Evolutionary conservation across 2,113 vertebrate genomes (phyloP).

Genomic region (Bostrychus sinensis): DNA sequence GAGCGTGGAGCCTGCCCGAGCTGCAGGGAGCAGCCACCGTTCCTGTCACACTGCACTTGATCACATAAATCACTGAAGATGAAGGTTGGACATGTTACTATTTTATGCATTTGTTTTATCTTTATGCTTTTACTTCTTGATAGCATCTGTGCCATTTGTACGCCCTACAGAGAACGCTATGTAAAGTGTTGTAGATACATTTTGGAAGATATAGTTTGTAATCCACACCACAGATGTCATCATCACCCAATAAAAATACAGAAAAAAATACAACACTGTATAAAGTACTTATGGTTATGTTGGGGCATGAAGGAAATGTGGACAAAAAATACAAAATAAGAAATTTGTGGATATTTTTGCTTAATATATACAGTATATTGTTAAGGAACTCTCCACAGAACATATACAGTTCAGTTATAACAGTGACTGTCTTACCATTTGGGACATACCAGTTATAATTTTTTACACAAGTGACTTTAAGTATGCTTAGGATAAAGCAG

Average conservation of each 20-base stretch:
- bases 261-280: too few relatives aligned
- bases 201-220: neutral
- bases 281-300: too few relatives aligned
- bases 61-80: conserved; percentile 41
- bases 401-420: too few relatives aligned
- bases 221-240: conserved; percentile 29
- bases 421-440: too few relatives aligned
- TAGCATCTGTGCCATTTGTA: neutral
- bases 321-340: too few relatives aligned
- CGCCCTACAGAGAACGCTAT: neutral
- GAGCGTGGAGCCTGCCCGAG: conserved; percentile 29
- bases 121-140: conserved; percentile 4
- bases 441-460: too few relatives aligned
- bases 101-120: conserved; percentile 13
- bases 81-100: conserved; percentile 1
- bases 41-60: conserved; percentile 35
- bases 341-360: too few relatives aligned
- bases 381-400: too few relatives aligned
- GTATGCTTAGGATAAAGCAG: too few relatives aligned
- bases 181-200: neutral
- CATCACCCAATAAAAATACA: conserved; percentile 26
- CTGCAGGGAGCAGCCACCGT: conserved; percentile 35
- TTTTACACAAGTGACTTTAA: too few relatives aligned
- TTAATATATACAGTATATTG: too few relatives aligned
- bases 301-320: too few relatives aligned